These are phyloP conservation scores for Argyrosomus regius DNA, from an alignment of 2,797 vertebrate species.

Conservation along the genomic window DNA sequence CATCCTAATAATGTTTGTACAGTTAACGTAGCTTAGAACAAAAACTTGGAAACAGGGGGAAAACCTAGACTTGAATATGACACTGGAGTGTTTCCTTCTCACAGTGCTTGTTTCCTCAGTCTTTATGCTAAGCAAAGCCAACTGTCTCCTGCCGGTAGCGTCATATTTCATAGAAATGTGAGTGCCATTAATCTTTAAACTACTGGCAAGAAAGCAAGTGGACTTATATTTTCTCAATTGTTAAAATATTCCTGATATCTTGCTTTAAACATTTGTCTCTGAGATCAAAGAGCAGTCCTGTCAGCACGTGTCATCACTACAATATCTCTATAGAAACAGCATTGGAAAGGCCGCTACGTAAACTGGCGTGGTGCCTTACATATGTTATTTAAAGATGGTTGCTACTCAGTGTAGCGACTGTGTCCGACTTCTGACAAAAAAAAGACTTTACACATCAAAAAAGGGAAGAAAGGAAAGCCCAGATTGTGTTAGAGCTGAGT, in stretches of 20 bases:
- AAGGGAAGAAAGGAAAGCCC: constrained; percentile 11
- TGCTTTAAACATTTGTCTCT: constrained; percentile 3
- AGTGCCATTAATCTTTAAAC: background rate
- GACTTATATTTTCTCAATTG: constrained; percentile 3
- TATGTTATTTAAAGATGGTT: constrained; percentile 4
- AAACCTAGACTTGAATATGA: background rate
- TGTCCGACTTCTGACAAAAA: constrained; percentile 16
- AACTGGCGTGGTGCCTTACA: background rate
- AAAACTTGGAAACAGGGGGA: background rate
- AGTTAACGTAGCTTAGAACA: background rate
- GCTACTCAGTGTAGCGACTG: background rate
- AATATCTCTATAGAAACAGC: background rate
- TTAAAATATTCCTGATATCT: background rate
- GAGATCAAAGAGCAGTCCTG: constrained; percentile 3
- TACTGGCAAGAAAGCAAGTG: background rate
- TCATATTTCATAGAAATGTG: background rate
- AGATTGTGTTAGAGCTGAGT: constrained; percentile 31
- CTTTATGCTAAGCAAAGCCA: background rate
- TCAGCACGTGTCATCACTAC: background rate
- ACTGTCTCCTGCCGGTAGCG: background rate
- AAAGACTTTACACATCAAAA: constrained; percentile 18
- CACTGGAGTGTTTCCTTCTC: background rate
- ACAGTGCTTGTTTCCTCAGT: background rate
- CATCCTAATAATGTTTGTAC: background rate
- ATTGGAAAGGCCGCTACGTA: background rate